phyloP scores from a whole-genome alignment of 2,888 invertebrate genomes.

The Sesamia inferens region DNA sequence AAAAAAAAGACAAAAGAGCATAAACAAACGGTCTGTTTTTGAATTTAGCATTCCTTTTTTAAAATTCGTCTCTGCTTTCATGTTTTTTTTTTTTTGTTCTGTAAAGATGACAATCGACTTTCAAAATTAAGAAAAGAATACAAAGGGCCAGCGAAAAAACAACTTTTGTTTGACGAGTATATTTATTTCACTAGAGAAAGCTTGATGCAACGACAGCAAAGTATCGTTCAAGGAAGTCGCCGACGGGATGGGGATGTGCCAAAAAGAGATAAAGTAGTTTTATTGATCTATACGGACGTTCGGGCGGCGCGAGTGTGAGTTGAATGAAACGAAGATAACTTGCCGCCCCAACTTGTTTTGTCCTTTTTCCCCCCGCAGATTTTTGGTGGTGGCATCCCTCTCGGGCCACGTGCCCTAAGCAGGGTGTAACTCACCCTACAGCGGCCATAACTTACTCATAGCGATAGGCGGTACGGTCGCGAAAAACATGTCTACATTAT shows the following conservation, averaged over 20 bases:
- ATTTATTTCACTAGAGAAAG: conserved; percentile 77
- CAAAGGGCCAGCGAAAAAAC: conserved; percentile 31
- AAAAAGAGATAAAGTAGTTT: conserved; percentile 91
- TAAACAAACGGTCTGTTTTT: conserved; percentile 66
- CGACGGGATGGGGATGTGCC: conserved; percentile 90
- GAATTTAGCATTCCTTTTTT: conserved; percentile 70
- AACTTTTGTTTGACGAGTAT: conserved; percentile 57
- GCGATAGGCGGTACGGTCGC: conserved; percentile 89
- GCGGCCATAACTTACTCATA: conserved; percentile 90
- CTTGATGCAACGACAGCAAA: conserved; percentile 75
- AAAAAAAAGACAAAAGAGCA: conserved; percentile 73
- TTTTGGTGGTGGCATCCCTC: conserved; percentile 79
- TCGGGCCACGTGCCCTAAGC: conserved; percentile 89
- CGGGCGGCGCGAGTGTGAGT: conserved; percentile 89
- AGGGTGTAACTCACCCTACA: conserved; percentile 90
- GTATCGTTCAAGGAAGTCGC: conserved; percentile 88
- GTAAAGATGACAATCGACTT: conserved; percentile 47
- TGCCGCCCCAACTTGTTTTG: conserved; percentile 86
- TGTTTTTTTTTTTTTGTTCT: conserved; percentile 42
- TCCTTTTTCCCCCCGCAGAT: conserved; percentile 75
- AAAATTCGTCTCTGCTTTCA: conserved; percentile 68
- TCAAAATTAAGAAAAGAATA: conserved; percentile 43
- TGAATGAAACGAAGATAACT: conserved; percentile 90
- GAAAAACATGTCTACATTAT: conserved; percentile 84
- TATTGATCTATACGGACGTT: conserved; percentile 91